Conservation (phyloP, 2,113 vertebrate genomes). For the Mugil cephalus region DNA sequence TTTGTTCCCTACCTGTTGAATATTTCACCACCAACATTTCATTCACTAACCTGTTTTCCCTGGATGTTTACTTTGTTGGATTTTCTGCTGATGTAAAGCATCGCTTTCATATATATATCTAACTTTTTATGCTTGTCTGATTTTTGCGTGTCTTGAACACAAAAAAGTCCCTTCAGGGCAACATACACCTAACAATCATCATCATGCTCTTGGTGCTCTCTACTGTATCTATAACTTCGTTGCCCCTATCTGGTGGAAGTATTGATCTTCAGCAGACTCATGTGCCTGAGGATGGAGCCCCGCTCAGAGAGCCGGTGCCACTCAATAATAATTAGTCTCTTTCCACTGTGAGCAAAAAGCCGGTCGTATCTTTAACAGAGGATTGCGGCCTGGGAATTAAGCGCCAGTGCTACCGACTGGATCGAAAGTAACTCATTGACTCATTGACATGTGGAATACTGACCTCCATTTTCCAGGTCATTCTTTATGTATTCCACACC, state of each 20-base stretch:
- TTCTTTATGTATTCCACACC: constrained; percentile 14
- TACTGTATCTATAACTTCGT: neutral
- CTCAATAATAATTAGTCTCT: constrained; percentile 73
- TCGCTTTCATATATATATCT: no score
- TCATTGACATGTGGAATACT: constrained; percentile 53
- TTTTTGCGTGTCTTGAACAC: no score
- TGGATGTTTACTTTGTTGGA: no score
- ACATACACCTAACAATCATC: neutral
- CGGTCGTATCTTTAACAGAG: constrained; percentile 7
- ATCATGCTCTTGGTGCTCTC: neutral
- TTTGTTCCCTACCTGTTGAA: no score
- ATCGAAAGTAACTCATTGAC: constrained; percentile 48
- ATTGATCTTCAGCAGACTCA: constrained; percentile 47
- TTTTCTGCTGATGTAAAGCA: no score
- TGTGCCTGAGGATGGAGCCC: constrained; percentile 25
- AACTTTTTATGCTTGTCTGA: no score
- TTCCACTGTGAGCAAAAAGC: constrained; percentile 50
- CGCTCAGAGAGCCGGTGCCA: constrained; percentile 24
- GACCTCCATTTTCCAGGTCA: constrained; percentile 17
- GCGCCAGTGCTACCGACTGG: constrained; percentile 33
- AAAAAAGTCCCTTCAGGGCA: neutral
- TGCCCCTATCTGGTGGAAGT: neutral
- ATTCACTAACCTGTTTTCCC: no score
- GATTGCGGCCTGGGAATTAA: constrained; percentile 23
- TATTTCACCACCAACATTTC: no score